Evolutionary conservation across 2,113 vertebrate species (phyloP), one percentile per base, ranked within the genome.

Genomic region (Trematocara stigmaticum): DNA sequence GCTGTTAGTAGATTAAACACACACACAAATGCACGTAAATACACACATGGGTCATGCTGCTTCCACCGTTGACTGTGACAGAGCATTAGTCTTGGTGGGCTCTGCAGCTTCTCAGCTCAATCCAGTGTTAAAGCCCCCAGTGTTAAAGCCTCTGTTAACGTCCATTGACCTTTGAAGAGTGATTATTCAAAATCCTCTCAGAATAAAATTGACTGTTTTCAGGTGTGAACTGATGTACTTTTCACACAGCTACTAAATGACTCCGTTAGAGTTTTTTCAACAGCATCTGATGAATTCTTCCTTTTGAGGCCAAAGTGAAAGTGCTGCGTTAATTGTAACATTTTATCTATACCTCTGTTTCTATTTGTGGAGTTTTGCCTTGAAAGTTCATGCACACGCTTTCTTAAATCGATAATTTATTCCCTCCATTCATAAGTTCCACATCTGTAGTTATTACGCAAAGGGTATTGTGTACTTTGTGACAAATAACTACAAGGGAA

Each of bases 41-140:
- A 29, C 23, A 55, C 42, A 76, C 45, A 47, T 8, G 9, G 84
- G 78, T 86, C 49, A 45, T 84, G 16, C 12, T 6, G 42, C 74
- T 85, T 35, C 20, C 35, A 45, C 5, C 49, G 61, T 66, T 55
- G 78, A 84, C 86, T 59, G 34, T 87, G 81, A 87, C 87, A 51
- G 52, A 79, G 76, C 69, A 80, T 91, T 91, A 89, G 87, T 74
- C 84, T 83, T 23, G 45, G 49, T 81, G 64, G 81, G 61, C 85
- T 87, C 34, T 79, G 69, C 74, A 88, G 82, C 84, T 35, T 69
- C 71, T 84, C 86, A 34, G 59, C 52, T 86, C 64, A 80, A 57
- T 87, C 80, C 83, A 23, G 55, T 85, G 81, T 88, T 83, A 89
- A 89, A 89, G 78, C 83, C 56, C 5, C 10, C 74, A 57, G 79